A percentile compares a stretch with the other conserved stretches of the same genome.
Conservation (phyloP, 2,797 vertebrate species). For the Heterohyrax brucei region DNA sequence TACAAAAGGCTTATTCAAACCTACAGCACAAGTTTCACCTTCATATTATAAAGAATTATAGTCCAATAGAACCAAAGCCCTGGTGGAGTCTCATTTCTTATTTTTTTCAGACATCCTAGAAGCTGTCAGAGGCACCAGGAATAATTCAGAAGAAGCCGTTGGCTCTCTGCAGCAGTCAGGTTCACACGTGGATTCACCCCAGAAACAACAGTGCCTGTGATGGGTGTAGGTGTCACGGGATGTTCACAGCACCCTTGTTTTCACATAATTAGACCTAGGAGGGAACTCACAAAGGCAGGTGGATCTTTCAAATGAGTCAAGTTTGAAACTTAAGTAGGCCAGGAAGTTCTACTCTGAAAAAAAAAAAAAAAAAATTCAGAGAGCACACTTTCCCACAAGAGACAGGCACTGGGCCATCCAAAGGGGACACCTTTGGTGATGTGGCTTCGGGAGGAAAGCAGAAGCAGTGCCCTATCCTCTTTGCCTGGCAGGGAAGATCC, state of each 20-base stretch:
- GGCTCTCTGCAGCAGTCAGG: neutral
- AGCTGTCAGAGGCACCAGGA: neutral
- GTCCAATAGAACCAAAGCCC: neutral
- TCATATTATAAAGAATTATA: neutral
- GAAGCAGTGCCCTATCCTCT: neutral
- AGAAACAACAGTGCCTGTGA: neutral
- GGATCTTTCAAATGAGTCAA: neutral
- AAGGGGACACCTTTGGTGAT: neutral
- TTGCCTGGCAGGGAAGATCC: fast-evolving
- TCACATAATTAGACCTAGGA: neutral
- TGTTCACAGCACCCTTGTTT: neutral
- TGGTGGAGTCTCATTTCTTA: neutral
- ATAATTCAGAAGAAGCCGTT: slow-evolving; percentile 21
- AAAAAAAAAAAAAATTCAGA: neutral
- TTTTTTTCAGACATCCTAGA: neutral
- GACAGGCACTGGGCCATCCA: neutral
- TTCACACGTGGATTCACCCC: neutral
- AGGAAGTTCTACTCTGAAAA: neutral
- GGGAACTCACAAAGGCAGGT: neutral
- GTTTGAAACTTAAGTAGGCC: neutral
- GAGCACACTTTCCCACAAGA: neutral
- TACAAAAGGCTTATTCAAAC: neutral
- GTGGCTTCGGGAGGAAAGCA: neutral
- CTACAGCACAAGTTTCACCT: neutral
- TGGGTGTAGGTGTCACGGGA: neutral